Base-by-base conservation (phyloP, 2,888 invertebrate genomes). In the Quadriops clusia region DNA sequence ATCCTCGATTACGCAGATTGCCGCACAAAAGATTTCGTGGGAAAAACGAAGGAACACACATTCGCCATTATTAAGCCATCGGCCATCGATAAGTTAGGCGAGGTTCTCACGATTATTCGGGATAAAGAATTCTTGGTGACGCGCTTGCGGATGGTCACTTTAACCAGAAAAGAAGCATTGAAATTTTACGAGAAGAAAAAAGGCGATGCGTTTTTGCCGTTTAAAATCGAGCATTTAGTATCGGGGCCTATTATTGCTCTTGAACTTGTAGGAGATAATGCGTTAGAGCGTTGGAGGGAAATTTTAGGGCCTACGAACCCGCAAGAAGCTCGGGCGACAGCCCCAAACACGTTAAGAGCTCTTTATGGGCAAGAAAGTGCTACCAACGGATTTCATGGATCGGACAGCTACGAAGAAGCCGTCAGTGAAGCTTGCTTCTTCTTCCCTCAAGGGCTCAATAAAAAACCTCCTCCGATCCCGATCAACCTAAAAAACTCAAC, bases 1-100 rank as follows among this genome's bases (percentile, higher is more conserved):
- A 74, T 86, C 20, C 65, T 72, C 3, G 77, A 75, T 53, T 84
- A 77, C 54, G 83, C 74, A 1, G 80, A 84, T 55, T 70, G 69
- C 38, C 56, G 64, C 18, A 85, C 85, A 0, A 70, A 66, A 49
- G 70, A 67, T 23, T 70, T 69, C 51, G 63, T 82, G 27, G 67
- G 71, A 7, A 66, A 65, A 42, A 66, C 71, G 46, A 68, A 76
- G 47, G 70, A 80, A 59, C 71, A 74, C 46, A 82, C 85, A 2
- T 79, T 85, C 59, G 76, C 74, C 3, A 59, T 93, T 41, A 64
- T 93, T 5, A 87, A 86, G 56, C 83, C 86, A 5, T 65, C 76
- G 34, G 71, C 74, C 5, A 63, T 79, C 12, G 63, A 70, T 11
- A 70, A 73, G 51, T 65, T 79, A 40, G 89, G 90, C 1, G 74